phyloP scores from a whole-genome alignment of 2,113 vertebrate genomes.

The Hydropotes inermis region DNA sequence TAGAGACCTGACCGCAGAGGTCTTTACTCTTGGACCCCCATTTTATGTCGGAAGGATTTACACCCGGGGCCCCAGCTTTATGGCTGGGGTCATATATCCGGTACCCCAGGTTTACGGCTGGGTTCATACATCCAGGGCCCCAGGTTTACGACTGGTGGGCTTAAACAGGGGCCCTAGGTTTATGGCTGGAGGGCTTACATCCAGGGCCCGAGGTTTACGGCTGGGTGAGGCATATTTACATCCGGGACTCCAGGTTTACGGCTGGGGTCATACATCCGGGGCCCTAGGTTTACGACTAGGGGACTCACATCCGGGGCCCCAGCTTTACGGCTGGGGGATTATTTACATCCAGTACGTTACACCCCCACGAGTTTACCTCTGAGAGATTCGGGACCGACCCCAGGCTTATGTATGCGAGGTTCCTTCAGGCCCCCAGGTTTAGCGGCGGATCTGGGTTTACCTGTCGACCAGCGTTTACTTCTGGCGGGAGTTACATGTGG shows the following conservation, averaged over 20 bases:
- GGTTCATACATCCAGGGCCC: neutral
- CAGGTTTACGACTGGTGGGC: neutral
- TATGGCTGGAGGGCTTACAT: neutral
- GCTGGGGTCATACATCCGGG: neutral
- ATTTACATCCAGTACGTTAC: neutral
- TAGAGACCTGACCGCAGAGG: neutral
- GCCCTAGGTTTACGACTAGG: neutral
- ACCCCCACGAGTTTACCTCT: neutral
- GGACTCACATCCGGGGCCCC: neutral
- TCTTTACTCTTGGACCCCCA: neutral
- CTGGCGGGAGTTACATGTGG: neutral
- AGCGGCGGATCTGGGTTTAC: neutral
- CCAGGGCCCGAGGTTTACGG: neutral
- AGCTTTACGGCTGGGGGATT: neutral
- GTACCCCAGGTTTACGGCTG: neutral
- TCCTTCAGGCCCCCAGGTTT: neutral
- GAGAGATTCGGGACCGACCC: neutral
- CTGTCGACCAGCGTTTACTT: neutral
- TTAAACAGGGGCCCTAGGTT: neutral
- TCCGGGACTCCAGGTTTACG: no score
- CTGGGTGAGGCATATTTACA: no score
- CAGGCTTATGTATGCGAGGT: neutral
- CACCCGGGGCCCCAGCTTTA: neutral
- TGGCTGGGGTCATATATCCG: neutral
- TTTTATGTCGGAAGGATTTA: neutral